Evolutionary conservation across 2,888 invertebrate species (phyloP), one percentile per base, ranked within the genome.

Genomic region (Taenaris catops): DNA sequence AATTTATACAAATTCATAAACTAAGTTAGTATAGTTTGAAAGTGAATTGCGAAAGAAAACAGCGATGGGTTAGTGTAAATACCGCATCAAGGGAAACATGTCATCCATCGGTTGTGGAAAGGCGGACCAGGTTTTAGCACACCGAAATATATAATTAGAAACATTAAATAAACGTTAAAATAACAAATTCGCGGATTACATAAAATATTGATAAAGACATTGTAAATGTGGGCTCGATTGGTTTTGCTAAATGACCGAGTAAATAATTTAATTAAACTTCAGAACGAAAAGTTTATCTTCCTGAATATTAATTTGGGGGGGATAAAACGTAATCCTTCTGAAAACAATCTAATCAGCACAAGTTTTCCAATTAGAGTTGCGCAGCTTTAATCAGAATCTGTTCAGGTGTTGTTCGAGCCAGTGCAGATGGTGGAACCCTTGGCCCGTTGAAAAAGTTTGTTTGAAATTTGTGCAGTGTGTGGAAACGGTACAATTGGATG

Each of bases 311-410:
- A 32, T 32, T 32, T 25, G 32, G 25, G 31, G 25, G 23, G 32
- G 16, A 17, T 31, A 10, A n/a, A 31, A 14, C 31, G 23, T 31
- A 32, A 32, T 32, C 32, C 32, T 25, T 32, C 25, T 18, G 32
- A 24, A 36, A 36, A 36, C 36, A 36, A 29, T 36, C 36, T 29
- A 36, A 36, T 29, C 36, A 25, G 36, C 9, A 8, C 24, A 36
- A 36, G 29, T 36, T 36, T 36, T 27, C 24, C 36, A 36, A 36
- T 36, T 36, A 36, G 25, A 36, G 36, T 36, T 36, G 29, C 19
- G 25, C 25, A 29, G 29, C 28, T 29, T 34, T 26, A 27, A 28
- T 29, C 24, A 12, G 29, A 29, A 28, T 34, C 24, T 21, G 25
- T 16, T 29, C 28, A 28, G 35, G 32, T 32, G 25, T 32, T 18